Percentiles rank a stretch among this genome's conserved stretches.
Conservation (phyloP, 2,797 vertebrate species). For the Danionella dracula region DNA sequence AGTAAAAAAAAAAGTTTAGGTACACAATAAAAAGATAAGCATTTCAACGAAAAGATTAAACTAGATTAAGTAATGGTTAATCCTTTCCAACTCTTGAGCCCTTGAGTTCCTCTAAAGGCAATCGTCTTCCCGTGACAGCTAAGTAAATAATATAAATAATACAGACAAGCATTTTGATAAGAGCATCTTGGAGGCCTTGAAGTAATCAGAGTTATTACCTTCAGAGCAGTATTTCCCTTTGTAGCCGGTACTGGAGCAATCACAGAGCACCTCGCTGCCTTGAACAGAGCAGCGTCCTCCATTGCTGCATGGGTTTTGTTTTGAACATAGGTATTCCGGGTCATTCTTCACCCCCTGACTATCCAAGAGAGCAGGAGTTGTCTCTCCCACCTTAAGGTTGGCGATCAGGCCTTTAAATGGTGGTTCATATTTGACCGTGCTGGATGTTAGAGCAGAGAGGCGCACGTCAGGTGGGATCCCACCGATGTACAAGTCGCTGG, state of each 20-base stretch:
- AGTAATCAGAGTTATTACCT: conserved; percentile 69
- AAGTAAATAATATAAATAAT: neutral
- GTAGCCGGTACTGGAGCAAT: conserved; percentile 82
- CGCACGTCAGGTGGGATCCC: conserved; percentile 90
- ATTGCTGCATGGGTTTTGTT: conserved; percentile 82
- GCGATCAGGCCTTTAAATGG: conserved; percentile 84
- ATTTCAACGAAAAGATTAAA: conserved; percentile 33
- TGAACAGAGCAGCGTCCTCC: conserved; percentile 72
- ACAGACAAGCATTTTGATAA: neutral
- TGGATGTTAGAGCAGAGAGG: conserved; percentile 87
- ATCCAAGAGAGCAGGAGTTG: conserved; percentile 75
- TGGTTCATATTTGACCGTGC: conserved; percentile 90
- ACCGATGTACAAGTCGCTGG: conserved; percentile 88
- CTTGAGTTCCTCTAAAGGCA: conserved; percentile 22
- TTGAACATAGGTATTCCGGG: conserved; percentile 71
- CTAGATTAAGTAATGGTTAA: conserved; percentile 29
- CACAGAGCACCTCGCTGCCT: conserved; percentile 78
- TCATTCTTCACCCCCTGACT: conserved; percentile 84
- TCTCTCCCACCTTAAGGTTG: conserved; percentile 82
- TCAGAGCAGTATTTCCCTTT: conserved; percentile 85
- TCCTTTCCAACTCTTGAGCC: conserved; percentile 27
- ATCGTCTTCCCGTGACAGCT: conserved; percentile 30
- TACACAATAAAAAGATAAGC: conserved; percentile 33
- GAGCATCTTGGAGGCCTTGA: neutral
- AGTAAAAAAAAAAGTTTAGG: conserved; percentile 24